Evolutionary conservation across 2,888 invertebrate genomes (phyloP), one percentile per base, ranked within the genome.

Genomic region (Siphlonurus alternatus): DNA sequence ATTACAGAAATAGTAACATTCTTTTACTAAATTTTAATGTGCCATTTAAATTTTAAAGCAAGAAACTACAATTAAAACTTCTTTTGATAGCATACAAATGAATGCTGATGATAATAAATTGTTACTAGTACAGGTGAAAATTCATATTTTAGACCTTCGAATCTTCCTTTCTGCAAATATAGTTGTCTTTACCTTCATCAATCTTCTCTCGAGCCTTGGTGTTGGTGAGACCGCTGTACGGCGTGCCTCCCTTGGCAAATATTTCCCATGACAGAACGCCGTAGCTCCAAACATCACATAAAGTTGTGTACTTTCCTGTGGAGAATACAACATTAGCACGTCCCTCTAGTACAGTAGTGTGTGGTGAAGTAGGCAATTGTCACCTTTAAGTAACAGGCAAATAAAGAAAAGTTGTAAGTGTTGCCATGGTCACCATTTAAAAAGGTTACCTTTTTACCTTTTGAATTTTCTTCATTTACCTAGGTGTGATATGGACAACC

Each of bases 211-310:
- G 80, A 0, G 96, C 94, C 73, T 93, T 87, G 10, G 93, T 89
- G 78, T 97, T 97, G 70, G 89, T 92, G 84, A 94, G 85, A 24
- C 95, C 96, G 53, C 88, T 87, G 74, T 97, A 97, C 0, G 96
- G 96, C 63, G 92, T 93, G 69, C 89, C 89, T 1, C 96, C 96
- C 73, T 87, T 85, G 0, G 95, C 90, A 78, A 95, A 96, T 73
- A 97, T 91, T 78, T 97, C 96, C 95, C 95, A 97, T 81, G 92
- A 89, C 65, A 97, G 78, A 69, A 97, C 89, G 2, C 95, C 96
- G 74, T 91, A 97, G 71, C 94, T 95, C 96, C 96, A 97, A 60
- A 97, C 94, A 77, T 97, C 96, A 76, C 95, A 95, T 5, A 95
- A 77, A 0, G 93, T 88, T 10, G 95, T 96, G 75, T 96, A 96